Evolutionary conservation across 2,113 vertebrate genomes (phyloP).

Genomic region (Toxotes jaculatrix): DNA sequence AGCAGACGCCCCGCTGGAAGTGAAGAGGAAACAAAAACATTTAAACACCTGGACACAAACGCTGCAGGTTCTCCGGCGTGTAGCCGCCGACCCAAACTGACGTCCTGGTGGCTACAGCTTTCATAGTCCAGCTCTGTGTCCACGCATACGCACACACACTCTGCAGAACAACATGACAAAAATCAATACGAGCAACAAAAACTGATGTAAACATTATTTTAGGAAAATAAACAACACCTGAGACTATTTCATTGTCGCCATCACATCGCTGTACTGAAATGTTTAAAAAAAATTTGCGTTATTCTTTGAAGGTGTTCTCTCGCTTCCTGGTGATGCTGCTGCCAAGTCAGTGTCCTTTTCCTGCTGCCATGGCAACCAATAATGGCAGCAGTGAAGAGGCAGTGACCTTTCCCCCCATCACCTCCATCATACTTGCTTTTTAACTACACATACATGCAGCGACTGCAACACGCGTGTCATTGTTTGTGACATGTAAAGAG

Average conservation of each 20-base stretch:
- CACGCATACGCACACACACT: conserved; percentile 13
- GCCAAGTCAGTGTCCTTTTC: not conserved
- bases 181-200: conserved; percentile 35
- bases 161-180: conserved; percentile 5
- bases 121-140: conserved; percentile 79
- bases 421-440: not conserved
- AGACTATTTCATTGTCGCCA: conserved; percentile 39
- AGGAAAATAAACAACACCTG: conserved; percentile 70
- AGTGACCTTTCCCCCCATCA: not conserved
- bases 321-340: conserved; percentile 1
- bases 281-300: not conserved
- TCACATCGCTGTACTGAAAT: not conserved
- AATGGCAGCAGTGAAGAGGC: not conserved
- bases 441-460: not conserved
- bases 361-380: conserved; percentile 7
- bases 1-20: not conserved
- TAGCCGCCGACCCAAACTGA: not conserved
- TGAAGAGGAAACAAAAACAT: conserved; percentile 1
- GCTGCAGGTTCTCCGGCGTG: conserved; percentile 77
- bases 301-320: not conserved
- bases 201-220: conserved; percentile 77
- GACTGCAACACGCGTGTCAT: not conserved
- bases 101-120: conserved; percentile 71
- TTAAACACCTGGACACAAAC: conserved; percentile 49
- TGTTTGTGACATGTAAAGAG: no score